phyloP scores from a whole-genome alignment of 2,797 vertebrate species.

The Poliocrania exsul region DNA sequence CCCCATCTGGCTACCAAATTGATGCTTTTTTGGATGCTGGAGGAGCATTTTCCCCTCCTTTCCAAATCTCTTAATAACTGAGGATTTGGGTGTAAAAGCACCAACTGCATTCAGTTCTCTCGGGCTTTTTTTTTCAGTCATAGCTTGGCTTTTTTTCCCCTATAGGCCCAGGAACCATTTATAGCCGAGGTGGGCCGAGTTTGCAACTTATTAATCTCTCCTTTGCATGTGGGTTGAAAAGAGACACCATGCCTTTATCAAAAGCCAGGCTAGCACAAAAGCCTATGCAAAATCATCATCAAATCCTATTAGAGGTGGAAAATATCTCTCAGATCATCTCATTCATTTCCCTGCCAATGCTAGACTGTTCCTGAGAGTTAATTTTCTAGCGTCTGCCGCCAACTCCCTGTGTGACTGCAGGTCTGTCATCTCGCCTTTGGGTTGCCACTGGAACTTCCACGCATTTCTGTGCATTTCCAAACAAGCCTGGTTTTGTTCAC shows the following conservation, averaged over 20 bases:
- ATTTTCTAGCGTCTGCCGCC: constrained; percentile 54
- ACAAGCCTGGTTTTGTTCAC: background rate
- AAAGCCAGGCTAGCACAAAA: constrained; percentile 61
- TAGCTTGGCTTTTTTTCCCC: background rate
- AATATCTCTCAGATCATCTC: constrained; percentile 71
- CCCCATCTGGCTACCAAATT: background rate
- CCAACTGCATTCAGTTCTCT: background rate
- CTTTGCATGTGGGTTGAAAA: constrained; percentile 54
- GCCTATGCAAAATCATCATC: constrained; percentile 69
- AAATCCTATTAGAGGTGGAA: constrained; percentile 69
- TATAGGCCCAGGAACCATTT: constrained; percentile 33
- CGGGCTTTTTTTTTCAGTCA: background rate
- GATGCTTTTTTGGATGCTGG: constrained; percentile 8
- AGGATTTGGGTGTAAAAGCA: constrained; percentile 35
- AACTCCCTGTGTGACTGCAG: constrained; percentile 29
- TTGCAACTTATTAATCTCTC: constrained; percentile 68
- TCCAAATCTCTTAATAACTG: constrained; percentile 36
- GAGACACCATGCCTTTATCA: constrained; percentile 68
- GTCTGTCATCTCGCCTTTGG: constrained; percentile 54
- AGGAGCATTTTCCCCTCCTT: constrained; percentile 20
- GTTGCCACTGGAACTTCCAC: constrained; percentile 30
- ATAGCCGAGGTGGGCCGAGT: constrained; percentile 28
- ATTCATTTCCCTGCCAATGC: constrained; percentile 69
- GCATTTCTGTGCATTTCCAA: background rate
- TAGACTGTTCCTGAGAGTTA: constrained; percentile 57